These are phyloP conservation scores for Bemisia tabaci DNA, from an alignment of 1,140 invertebrate genomes.

Conservation along the genomic window DNA sequence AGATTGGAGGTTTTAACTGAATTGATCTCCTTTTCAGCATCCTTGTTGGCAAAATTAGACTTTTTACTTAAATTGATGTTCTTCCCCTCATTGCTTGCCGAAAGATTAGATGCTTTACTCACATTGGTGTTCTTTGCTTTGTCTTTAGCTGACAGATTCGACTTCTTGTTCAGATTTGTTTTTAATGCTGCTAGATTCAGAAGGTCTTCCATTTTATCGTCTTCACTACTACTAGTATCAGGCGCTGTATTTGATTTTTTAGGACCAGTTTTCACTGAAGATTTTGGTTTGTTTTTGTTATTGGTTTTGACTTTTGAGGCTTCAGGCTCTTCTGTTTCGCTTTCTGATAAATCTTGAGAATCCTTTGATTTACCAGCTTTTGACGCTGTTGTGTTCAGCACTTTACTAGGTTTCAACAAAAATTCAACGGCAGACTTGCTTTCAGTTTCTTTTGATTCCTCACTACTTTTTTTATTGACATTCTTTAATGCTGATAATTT, in stretches of 20 bases:
- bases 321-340: slow-evolving; percentile 1
- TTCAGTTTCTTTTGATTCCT: slow-evolving; percentile 1
- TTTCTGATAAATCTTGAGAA: not conserved
- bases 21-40: no score
- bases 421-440: not conserved
- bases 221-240: slow-evolving; percentile 1
- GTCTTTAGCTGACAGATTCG: not conserved
- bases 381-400: no score
- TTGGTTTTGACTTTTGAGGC: slow-evolving; percentile 1
- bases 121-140: slow-evolving; percentile 1
- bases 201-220: slow-evolving; percentile 12
- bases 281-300: not conserved
- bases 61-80: no score
- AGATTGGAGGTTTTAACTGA: no score
- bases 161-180: slow-evolving; percentile 12
- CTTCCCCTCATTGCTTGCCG: no score
- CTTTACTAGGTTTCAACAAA: no score
- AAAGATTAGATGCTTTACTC: no score
- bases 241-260: no score
- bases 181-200: no score
- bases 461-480: slow-evolving; percentile 2
- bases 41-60: no score
- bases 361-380: no score
- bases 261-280: slow-evolving; percentile 3
- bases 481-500: slow-evolving; percentile 2